Evolutionary conservation across 2,888 invertebrate species (phyloP).

Genomic region (Baccha elongata): DNA sequence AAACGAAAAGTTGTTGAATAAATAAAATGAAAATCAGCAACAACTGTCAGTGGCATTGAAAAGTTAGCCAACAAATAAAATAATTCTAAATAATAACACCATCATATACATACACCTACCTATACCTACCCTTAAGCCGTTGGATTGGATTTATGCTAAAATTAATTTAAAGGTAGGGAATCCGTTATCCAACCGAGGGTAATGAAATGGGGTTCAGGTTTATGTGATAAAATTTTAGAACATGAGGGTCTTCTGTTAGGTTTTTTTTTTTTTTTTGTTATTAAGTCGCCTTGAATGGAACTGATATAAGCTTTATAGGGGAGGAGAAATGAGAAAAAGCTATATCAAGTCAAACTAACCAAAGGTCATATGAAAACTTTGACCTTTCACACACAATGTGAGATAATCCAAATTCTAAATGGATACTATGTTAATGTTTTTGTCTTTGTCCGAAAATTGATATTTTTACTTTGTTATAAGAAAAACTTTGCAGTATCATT

Average conservation of each 20-base stretch:
- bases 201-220: not conserved
- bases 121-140: not conserved
- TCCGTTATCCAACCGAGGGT: not conserved
- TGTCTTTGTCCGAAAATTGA: not conserved
- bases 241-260: conserved; percentile 5
- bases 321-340: not conserved
- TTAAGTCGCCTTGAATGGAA: not conserved
- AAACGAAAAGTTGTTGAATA: not conserved
- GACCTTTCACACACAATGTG: conserved; percentile 16
- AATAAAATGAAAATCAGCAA: conserved; percentile 1
- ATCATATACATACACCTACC: not conserved
- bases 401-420: conserved; percentile 4
- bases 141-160: conserved; percentile 7
- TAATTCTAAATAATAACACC: conserved; percentile 21
- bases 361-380: conserved; percentile 14
- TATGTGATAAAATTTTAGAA: conserved; percentile 16
- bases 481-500: conserved; percentile 8
- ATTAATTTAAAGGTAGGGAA: not conserved
- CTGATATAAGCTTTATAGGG: not conserved
- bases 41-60: conserved; percentile 3
- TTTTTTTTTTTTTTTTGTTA: not conserved
- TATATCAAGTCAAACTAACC: not conserved
- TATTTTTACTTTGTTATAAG: not conserved
- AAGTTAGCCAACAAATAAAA: conserved; percentile 28
- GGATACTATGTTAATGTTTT: not conserved